Percentiles rank a stretch among this genome's conserved stretches.
Evolutionary conservation across 2,113 vertebrate genomes (phyloP).

Genomic region (Pollachius pollachius): DNA sequence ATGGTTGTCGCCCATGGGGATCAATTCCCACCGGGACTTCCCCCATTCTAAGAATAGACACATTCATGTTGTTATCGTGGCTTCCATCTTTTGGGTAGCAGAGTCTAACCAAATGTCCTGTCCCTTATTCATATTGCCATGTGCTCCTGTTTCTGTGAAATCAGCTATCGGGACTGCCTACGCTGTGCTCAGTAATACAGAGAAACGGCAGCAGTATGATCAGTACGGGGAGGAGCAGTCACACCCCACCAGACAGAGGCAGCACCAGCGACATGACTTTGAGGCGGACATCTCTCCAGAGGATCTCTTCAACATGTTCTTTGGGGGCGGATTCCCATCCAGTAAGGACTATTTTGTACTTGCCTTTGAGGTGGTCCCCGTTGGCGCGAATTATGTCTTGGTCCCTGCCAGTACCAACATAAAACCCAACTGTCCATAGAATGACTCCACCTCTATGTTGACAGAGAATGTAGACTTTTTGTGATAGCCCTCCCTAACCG

Average conservation of each 20-base stretch:
- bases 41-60: background rate
- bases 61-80: background rate
- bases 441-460: slow-evolving; percentile 82
- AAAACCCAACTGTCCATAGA: slow-evolving; percentile 82
- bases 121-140: no score
- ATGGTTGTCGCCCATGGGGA: no score
- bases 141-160: background rate
- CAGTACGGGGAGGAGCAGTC: slow-evolving; percentile 89
- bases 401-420: slow-evolving; percentile 73
- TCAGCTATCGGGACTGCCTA: slow-evolving; percentile 86
- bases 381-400: slow-evolving; percentile 77
- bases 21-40: no score
- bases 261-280: slow-evolving; percentile 91
- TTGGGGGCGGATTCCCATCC: slow-evolving; percentile 94
- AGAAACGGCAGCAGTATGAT: slow-evolving; percentile 93
- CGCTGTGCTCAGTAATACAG: slow-evolving; percentile 85
- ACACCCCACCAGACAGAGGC: slow-evolving; percentile 76
- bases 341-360: slow-evolving; percentile 73
- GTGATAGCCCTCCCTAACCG: slow-evolving; percentile 74
- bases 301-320: slow-evolving; percentile 99
- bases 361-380: slow-evolving; percentile 73
- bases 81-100: background rate
- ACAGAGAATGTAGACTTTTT: slow-evolving; percentile 89
- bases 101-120: no score
- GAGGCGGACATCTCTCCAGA: slow-evolving; percentile 97